Evolutionary conservation across 2,888 invertebrate genomes (phyloP), one percentile per base, ranked within the genome.

Genomic region (Brenthis daphne): DNA sequence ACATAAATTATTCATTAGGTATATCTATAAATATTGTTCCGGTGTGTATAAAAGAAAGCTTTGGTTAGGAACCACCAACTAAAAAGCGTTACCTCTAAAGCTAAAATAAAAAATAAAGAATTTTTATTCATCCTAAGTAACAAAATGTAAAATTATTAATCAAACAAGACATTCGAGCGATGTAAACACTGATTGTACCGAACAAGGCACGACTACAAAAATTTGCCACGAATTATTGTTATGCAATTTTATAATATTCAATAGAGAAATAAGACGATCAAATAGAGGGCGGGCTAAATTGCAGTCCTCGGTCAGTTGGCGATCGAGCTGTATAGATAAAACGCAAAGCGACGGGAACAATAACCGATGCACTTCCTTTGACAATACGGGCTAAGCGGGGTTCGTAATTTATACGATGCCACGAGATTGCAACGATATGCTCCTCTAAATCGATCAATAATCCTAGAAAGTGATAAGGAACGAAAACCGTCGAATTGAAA

Each of bases 321-420:
- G 87, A 89, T 89, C 77, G 79, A 79, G 77, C 82, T 80, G 80
- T 73, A 72, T 73, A 82, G 89, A 89, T 89, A 89, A 87, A 82
- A 82, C 80, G 79, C 80, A 83, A 86, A 85, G 82, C 87, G 78
- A 86, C 82, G 82, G 82, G 85, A 89, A 91, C 90, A 90, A 92
- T 91, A 90, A 90, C 87, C 85, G 89, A 90, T 89, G 89, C 88
- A 88, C 88, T 88, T 88, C 88, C 89, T 89, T 87, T 87, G 89
- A 89, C 90, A 91, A 89, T 87, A 77, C 75, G 79, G 77, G 58
- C 58, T 48, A 48, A 58, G 58, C 77, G 72, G 75, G 76, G 75
- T 75, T 78, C 77, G 77, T 80, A 79, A 90, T 87, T 89, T 89
- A 90, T 89, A 83, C 82, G 79, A 80, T 74, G 82, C 77, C 75